phyloP scores from a whole-genome alignment of 2,888 invertebrate genomes.

The Erpobdella octoculata region DNA sequence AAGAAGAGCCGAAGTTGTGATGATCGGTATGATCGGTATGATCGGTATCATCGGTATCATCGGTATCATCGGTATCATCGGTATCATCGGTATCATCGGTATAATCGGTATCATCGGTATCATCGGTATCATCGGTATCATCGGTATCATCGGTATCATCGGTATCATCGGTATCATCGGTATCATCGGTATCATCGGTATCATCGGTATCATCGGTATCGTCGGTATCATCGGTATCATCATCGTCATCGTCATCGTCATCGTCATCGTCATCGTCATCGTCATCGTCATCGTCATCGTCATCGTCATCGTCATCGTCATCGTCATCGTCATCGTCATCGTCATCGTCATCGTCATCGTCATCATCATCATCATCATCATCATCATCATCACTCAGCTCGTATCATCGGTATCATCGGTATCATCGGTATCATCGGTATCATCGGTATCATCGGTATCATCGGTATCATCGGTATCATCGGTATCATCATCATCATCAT shows the following conservation, averaged over 20 bases:
- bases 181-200: background rate
- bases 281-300: conserved; percentile 13
- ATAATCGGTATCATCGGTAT: background rate
- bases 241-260: conserved; percentile 4
- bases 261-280: conserved; percentile 13
- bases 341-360: background rate
- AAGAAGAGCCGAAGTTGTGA: too few relatives aligned
- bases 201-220: background rate
- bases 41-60: background rate
- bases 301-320: background rate
- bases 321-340: background rate
- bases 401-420: background rate
- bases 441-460: background rate
- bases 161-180: background rate
- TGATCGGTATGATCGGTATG: too few relatives aligned
- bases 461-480: too few relatives aligned
- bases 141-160: conserved; percentile 10
- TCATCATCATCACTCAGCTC: background rate
- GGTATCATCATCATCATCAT: too few relatives aligned
- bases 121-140: background rate
- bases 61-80: background rate
- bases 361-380: conserved; percentile 21
- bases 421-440: background rate
- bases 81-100: background rate
- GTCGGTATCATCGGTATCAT: background rate